phyloP scores from a whole-genome alignment of 2,113 vertebrate genomes.

The Elachura formosa region DNA sequence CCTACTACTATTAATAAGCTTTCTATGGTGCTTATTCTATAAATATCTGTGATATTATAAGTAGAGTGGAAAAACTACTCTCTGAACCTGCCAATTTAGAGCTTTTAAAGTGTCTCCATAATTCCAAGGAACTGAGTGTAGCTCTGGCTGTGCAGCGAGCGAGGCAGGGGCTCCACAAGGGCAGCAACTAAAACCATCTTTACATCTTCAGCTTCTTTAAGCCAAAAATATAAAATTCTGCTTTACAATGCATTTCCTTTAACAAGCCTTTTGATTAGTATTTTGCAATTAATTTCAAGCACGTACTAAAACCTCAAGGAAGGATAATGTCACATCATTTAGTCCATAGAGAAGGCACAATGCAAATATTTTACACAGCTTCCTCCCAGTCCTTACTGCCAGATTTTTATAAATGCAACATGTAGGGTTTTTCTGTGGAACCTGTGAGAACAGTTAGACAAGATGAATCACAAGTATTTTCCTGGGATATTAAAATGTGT shows the following conservation, averaged over 20 bases:
- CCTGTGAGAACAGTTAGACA: background rate
- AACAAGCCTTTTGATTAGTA: background rate
- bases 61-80: background rate
- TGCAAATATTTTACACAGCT: background rate
- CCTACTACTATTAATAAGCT: constrained; percentile 2
- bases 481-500: background rate
- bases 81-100: background rate
- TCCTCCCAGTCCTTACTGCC: background rate
- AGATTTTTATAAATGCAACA: background rate
- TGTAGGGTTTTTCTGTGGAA: background rate
- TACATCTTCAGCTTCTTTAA: background rate
- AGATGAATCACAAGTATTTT: constrained; percentile 15
- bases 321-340: background rate
- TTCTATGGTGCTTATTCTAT: background rate
- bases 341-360: background rate
- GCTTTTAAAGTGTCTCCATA: background rate
- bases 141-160: background rate
- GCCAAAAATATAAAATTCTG: background rate
- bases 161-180: background rate
- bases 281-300: background rate
- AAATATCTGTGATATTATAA: background rate
- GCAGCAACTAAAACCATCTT: background rate
- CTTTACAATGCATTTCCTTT: background rate
- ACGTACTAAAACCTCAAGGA: background rate
- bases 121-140: background rate